Evolutionary conservation across 2,113 vertebrate species (phyloP), one percentile per base, ranked within the genome.

Genomic region (Ceratotherium simum): DNA sequence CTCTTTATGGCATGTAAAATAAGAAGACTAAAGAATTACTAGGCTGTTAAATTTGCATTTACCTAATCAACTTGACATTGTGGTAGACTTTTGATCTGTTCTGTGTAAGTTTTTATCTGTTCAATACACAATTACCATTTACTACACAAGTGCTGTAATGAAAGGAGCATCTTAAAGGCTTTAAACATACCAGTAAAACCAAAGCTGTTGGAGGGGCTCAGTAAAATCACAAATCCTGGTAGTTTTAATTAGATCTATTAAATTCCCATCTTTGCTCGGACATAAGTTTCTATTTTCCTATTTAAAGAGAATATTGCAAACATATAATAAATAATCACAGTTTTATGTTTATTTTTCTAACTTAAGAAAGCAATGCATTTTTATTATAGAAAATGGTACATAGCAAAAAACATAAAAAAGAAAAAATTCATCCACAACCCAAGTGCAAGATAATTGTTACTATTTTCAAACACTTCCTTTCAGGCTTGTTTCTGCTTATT

Each of bases 41-140:
- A 97, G 56, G 98, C 95, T 97, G 97, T 98, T 97, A 98, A 98
- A 90, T n/a, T 94, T 95, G 95, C 96, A 98, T 97, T 98, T 97
- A 93, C 96, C 93, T 98, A 98, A 98, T 95, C 94, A 96, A 98
- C 98, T 87, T 97, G 96, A 97, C 98, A 97, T 97, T 98, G 97
- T 95, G 60, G 92, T 97, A 90, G 36, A 95, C 95, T 97, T 98
- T 97, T 93, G 67, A 98, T 98, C 42, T 46, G 95, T 70, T 92
- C 97, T 97, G 97, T 90, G 88, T 82, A 97, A 98, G 92, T 96
- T 98, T 98, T 96, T 95, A 96, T 97, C 92, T 98, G 82, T 89
- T 96, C 96, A 83, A 69, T 97, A 78, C 58, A 97, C 2, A 97
- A 97, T 96, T 91, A 80, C 75, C 86, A 95, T 91, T 97, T 95